Evolutionary conservation across 2,888 invertebrate species (phyloP).

Genomic region (Lasioglossum zephyrum): DNA sequence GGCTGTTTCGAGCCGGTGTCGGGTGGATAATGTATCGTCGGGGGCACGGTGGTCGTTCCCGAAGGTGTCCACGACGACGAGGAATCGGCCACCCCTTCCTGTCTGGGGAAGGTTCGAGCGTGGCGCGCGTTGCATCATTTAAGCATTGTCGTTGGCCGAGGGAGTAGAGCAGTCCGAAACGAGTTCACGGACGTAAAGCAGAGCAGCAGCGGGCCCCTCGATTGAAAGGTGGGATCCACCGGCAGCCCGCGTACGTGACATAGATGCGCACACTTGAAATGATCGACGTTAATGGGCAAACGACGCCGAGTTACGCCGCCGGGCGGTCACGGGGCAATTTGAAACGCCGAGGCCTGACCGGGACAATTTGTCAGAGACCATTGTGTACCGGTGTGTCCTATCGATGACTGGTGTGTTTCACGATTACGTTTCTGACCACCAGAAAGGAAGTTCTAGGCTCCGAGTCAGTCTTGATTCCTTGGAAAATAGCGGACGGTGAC

Average conservation of each 20-base stretch:
- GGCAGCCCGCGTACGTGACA: conserved; percentile 44
- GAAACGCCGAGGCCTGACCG: conserved; percentile 29
- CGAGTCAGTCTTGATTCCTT: neutral
- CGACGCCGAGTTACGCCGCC: conserved; percentile 54
- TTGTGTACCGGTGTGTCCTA: neutral
- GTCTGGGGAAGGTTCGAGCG: neutral
- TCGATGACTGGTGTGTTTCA: neutral
- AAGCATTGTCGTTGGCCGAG: neutral
- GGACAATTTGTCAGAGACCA: conserved; percentile 46
- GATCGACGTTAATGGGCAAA: conserved; percentile 67
- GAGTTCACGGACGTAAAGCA: conserved; percentile 62
- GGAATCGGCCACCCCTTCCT: neutral
- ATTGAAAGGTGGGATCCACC: conserved; percentile 58
- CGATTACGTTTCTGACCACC: no score
- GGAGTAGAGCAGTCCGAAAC: conserved; percentile 30
- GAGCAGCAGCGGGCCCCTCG: conserved; percentile 28
- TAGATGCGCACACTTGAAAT: conserved; percentile 57
- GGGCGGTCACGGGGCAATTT: conserved; percentile 57
- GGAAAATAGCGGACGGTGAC: neutral
- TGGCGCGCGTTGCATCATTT: conserved; percentile 23
- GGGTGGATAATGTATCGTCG: neutral
- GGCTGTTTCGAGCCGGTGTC: no score
- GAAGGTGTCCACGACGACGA: neutral
- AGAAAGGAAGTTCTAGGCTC: no score
- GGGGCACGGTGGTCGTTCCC: neutral